These are phyloP conservation scores for Crypturellus undulatus DNA, from an alignment of 2,113 vertebrate genomes.

Conservation along the genomic window DNA sequence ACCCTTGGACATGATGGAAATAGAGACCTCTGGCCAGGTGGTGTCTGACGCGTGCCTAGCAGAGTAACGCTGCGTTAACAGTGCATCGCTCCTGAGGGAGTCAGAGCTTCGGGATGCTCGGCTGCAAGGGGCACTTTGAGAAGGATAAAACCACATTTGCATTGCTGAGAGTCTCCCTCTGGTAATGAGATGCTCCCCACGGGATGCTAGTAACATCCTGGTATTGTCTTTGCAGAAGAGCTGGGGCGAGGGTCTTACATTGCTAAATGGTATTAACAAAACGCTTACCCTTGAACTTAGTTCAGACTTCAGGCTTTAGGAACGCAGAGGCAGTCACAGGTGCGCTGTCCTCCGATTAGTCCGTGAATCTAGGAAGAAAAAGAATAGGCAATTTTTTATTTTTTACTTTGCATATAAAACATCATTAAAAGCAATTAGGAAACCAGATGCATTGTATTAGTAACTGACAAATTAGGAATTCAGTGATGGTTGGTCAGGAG, in stretches of 20 bases:
- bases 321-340: not conserved
- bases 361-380: not conserved
- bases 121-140: constrained; percentile 51
- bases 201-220: constrained; percentile 22
- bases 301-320: not conserved
- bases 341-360: not conserved
- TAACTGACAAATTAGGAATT: constrained; percentile 46
- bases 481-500: not conserved
- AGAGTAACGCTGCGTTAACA: not conserved
- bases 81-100: not conserved
- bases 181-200: not conserved
- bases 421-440: constrained; percentile 30
- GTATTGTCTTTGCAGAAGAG: not conserved
- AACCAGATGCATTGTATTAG: constrained; percentile 24
- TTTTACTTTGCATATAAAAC: constrained; percentile 3
- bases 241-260: not conserved
- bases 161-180: constrained; percentile 20
- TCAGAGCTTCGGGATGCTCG: constrained; percentile 32
- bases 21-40: not conserved
- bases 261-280: not conserved
- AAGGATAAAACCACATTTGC: constrained; percentile 54
- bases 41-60: not conserved
- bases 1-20: not conserved
- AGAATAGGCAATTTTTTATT: not conserved
- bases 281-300: not conserved